Evolutionary conservation across 2,888 invertebrate species (phyloP), one percentile per base, ranked within the genome.

Genomic region (Drosophila koepferae): DNA sequence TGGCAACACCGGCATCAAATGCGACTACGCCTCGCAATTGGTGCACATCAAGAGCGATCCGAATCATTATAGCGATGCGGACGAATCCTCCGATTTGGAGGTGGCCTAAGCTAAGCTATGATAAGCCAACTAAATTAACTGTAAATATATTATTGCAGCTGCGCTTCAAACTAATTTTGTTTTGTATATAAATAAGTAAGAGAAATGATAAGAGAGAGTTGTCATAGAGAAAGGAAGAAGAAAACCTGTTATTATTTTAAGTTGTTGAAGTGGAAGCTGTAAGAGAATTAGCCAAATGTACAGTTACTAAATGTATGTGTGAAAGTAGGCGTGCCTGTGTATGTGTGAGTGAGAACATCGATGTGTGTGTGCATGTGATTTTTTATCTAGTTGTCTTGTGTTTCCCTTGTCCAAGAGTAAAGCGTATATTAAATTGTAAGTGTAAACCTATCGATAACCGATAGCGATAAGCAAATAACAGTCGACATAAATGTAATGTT

Each of bases 31-130:
- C 41, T 68, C 90, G 18, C 91, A 92, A 63, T 51, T 93, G 77
- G 90, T 92, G 82, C 92, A 91, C 78, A 91, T 93, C 40, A 93
- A 93, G 75, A 82, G 90, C 54, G 93, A 93, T 87, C 92, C 92
- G 18, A 92, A 90, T 85, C 68, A 95, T 90, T 93, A 95, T 90
- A 95, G 95, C 80, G 96, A 96, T 82, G 93, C 93, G 40, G 96
- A 96, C 83, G 97, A 97, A 86, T 96, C 96, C 77, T 96, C 96
- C 0, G 97, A 97, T 90, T 94, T 97, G 62, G 97, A 97, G 93
- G 97, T 97, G 63, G 97, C 97, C 93, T 97, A 95, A 91, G 56
- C 44, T 20, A 34, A 20, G 31, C 38, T 28, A 40, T 3, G 7
- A 40, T 14, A 41, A 41, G 28, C 38, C 38, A 65, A 28, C 10